Percentiles rank a stretch among this genome's conserved stretches.
Evolutionary conservation across 2,888 invertebrate genomes (phyloP).

Genomic region (Scaptomyza polygonia): DNA sequence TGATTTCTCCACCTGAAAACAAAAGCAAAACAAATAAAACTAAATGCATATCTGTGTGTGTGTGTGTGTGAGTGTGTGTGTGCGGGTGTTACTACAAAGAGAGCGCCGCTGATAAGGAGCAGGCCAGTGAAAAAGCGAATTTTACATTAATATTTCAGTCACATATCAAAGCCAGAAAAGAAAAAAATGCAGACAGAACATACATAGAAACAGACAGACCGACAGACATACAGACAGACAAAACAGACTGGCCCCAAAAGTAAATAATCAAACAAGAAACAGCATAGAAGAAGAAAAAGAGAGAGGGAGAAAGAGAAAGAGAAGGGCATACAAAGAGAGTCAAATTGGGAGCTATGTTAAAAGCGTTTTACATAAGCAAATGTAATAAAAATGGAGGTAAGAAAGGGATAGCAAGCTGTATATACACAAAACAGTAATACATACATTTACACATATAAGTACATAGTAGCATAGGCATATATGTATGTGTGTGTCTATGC

Average conservation of each 20-base stretch:
- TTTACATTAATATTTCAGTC: constrained; percentile 76
- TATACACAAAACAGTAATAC: background rate
- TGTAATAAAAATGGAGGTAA: constrained; percentile 53
- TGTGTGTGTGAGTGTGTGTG: constrained; percentile 5
- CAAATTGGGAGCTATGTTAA: constrained; percentile 43
- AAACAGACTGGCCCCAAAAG: constrained; percentile 55
- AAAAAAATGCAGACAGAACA: constrained; percentile 42
- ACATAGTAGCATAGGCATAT: background rate
- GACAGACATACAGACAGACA: constrained; percentile 29
- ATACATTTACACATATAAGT: constrained; percentile 5
- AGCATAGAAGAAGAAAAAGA: constrained; percentile 14
- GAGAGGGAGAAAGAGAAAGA: background rate
- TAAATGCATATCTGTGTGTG: constrained; percentile 11
- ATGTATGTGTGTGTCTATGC: background rate
- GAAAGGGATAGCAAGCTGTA: constrained; percentile 49
- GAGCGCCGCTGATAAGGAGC: constrained; percentile 38
- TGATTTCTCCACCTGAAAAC: constrained; percentile 8
- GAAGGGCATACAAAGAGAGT: constrained; percentile 16
- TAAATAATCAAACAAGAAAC: constrained; percentile 71
- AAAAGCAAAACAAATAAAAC: constrained; percentile 34
- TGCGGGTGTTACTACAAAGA: constrained; percentile 32
- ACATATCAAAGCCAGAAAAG: constrained; percentile 68
- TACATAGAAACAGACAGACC: constrained; percentile 42
- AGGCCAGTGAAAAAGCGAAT: constrained; percentile 29
- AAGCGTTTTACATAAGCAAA: constrained; percentile 72